These are phyloP conservation scores for Argyrosomus japonicus DNA, from an alignment of 2,113 vertebrate species.

Conservation along the genomic window DNA sequence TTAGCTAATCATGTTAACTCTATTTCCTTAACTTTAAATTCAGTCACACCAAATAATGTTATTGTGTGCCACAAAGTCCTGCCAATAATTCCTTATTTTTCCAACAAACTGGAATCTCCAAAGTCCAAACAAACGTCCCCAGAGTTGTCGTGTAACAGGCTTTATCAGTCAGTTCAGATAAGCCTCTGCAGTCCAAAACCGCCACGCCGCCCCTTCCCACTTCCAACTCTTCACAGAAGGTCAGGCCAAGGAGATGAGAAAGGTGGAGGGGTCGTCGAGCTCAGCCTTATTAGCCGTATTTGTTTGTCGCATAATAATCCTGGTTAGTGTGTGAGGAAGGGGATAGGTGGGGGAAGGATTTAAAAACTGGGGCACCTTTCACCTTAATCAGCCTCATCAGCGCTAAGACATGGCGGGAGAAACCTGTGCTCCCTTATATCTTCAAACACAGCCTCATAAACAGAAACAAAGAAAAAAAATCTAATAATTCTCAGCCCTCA, in stretches of 20 bases:
- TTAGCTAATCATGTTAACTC: background rate
- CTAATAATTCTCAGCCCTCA: background rate
- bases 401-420: slow-evolving; percentile 5
- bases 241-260: slow-evolving; percentile 27
- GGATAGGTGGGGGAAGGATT: background rate
- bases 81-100: background rate
- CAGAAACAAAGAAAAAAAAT: background rate
- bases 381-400: slow-evolving; percentile 55
- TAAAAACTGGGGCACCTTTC: slow-evolving; percentile 55
- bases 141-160: background rate
- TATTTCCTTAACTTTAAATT: background rate
- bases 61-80: background rate
- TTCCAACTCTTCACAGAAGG: slow-evolving; percentile 24
- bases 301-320: slow-evolving; percentile 56
- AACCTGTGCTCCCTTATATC: background rate
- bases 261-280: slow-evolving; percentile 36
- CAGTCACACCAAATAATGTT: background rate
- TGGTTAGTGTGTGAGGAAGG: background rate
- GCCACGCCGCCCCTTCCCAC: background rate
- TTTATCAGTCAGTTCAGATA: slow-evolving; percentile 52
- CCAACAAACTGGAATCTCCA: background rate
- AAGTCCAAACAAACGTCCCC: background rate
- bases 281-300: slow-evolving; percentile 51
- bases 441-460: background rate
- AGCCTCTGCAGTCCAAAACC: slow-evolving; percentile 32